Conservation (phyloP, 2,113 vertebrate species). For the Platichthys stellatus region DNA sequence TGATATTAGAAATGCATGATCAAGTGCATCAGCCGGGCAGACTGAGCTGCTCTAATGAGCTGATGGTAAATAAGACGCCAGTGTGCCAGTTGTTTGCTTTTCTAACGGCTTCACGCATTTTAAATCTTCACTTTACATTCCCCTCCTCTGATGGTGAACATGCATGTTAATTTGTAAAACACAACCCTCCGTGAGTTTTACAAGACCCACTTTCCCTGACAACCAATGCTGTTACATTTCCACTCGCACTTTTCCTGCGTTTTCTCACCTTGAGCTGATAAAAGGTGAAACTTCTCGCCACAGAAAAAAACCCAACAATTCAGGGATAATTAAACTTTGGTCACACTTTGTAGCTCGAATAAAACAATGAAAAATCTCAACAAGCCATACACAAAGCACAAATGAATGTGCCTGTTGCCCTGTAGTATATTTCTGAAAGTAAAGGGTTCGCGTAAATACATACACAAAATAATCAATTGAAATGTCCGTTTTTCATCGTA, state of each 20-base stretch:
- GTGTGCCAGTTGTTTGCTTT: constrained; percentile 6
- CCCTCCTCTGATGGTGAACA: neutral
- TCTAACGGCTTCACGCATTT: constrained; percentile 4
- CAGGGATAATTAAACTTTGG: neutral
- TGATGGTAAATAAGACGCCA: constrained; percentile 33
- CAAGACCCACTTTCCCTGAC: neutral
- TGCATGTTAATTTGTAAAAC: neutral
- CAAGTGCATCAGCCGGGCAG: constrained; percentile 33
- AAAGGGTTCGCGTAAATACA: neutral
- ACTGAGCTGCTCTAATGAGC: constrained; percentile 37
- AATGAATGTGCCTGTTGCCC: neutral
- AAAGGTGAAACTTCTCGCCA: neutral
- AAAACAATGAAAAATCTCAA: neutral
- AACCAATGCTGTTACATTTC: neutral
- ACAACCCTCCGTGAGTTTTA: neutral
- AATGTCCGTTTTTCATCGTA: neutral
- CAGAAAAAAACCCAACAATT: neutral
- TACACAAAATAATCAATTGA: neutral
- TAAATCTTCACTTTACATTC: neutral
- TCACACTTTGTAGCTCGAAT: neutral
- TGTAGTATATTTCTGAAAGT: neutral
- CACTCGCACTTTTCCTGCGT: neutral
- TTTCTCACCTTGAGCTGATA: constrained; percentile 22
- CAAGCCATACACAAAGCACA: neutral
- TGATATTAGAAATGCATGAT: constrained; percentile 33